phyloP scores from a whole-genome alignment of 2,113 vertebrate genomes.

The Corythornis cristatus region DNA sequence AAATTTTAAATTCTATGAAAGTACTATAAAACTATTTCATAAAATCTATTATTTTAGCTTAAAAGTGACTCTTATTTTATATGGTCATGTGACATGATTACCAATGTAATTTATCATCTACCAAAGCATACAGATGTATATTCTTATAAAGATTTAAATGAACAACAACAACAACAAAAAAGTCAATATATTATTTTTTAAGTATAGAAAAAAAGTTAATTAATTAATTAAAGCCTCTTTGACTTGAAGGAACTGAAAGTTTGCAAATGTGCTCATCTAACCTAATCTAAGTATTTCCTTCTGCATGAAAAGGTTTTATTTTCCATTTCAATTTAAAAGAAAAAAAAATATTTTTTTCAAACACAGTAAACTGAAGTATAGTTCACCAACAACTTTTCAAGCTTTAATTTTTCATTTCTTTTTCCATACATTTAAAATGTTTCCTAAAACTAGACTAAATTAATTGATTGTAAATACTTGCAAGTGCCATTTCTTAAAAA shows the following conservation, averaged over 20 bases:
- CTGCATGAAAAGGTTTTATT: rapidly evolving
- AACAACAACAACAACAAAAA: background rate
- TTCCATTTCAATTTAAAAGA: background rate
- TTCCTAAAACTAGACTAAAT: background rate
- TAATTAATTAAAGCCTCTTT: background rate
- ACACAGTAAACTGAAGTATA: background rate
- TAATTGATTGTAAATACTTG: background rate
- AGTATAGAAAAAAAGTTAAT: background rate
- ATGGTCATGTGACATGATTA: background rate
- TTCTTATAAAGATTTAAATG: rapidly evolving
- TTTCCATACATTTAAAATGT: background rate
- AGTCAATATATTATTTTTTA: background rate
- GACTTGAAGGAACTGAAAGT: rapidly evolving
- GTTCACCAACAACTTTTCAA: background rate
- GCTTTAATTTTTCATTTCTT: background rate
- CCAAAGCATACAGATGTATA: background rate
- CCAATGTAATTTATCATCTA: background rate
- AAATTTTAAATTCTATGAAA: background rate
- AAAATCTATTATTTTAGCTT: rapidly evolving
- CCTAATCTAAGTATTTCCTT: background rate
- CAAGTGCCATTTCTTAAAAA: background rate
- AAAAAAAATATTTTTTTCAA: background rate
- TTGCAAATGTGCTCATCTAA: background rate
- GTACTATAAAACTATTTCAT: background rate
- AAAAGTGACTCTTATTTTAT: background rate